A percentile compares a stretch with the other conserved stretches of the same genome.
Evolutionary conservation across 2,797 vertebrate genomes (phyloP).

Genomic region (Prionace glauca): DNA sequence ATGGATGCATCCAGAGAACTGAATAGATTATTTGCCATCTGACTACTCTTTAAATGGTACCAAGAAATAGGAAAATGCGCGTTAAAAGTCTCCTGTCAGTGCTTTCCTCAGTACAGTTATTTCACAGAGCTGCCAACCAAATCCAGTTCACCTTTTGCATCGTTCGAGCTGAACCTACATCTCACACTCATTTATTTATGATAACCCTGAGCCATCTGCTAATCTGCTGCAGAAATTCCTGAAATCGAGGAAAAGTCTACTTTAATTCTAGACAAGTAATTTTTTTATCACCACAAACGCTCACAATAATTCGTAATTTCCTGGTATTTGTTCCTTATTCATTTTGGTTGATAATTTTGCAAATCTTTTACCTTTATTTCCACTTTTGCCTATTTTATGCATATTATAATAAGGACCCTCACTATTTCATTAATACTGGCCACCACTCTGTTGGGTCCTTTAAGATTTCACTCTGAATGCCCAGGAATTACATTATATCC

Average conservation of each 20-base stretch:
- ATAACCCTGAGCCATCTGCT: slow-evolving; percentile 52
- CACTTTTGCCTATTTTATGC: not conserved
- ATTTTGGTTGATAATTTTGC: not conserved
- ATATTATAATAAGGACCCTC: not conserved
- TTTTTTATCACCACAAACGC: slow-evolving; percentile 44
- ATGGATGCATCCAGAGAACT: not conserved
- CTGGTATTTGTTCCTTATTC: slow-evolving; percentile 41
- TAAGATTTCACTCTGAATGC: not conserved
- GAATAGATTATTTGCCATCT: not conserved
- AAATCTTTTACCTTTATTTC: not conserved
- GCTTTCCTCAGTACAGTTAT: not conserved
- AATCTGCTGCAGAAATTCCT: slow-evolving; percentile 45
- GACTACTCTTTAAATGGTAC: slow-evolving; percentile 6
- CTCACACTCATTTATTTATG: slow-evolving; percentile 49
- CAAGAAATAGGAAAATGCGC: not conserved
- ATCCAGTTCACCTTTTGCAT: slow-evolving; percentile 39
- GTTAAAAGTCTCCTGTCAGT: not conserved
- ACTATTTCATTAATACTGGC: not conserved
- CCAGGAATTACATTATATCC: not conserved
- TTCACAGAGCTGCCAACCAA: slow-evolving; percentile 23
- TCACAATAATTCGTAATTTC: slow-evolving; percentile 43
- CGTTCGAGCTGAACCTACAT: slow-evolving; percentile 46
- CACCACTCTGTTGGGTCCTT: too few species aligned
- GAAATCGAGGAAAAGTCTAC: slow-evolving; percentile 45
- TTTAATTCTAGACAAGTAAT: slow-evolving; percentile 43